These are phyloP conservation scores for Pogona vitticeps DNA, from an alignment of 2,113 vertebrate species.

Conservation along the genomic window DNA sequence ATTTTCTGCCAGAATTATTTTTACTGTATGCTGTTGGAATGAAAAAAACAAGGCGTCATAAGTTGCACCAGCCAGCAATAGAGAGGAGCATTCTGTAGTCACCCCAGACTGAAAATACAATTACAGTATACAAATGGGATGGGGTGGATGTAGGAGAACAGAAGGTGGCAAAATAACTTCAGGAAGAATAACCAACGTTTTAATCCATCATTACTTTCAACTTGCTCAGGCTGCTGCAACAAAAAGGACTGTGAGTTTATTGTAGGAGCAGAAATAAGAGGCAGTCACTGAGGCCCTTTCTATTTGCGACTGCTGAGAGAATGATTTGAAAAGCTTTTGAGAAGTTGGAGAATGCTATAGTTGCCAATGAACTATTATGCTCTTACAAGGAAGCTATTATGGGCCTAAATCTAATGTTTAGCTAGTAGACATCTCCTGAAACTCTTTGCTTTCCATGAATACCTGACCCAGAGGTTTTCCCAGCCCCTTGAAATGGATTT, in stretches of 20 bases:
- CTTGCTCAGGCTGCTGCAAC: background rate
- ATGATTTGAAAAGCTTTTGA: background rate
- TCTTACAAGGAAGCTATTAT: background rate
- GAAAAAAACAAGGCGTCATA: constrained; percentile 12
- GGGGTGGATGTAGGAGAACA: background rate
- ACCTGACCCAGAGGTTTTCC: too few relatives aligned
- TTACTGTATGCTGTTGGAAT: constrained; percentile 79
- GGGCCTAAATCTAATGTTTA: background rate
- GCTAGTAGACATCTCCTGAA: too few relatives aligned
- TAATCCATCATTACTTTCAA: background rate
- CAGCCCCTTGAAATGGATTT: too few relatives aligned
- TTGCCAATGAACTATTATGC: background rate
- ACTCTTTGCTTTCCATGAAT: too few relatives aligned
- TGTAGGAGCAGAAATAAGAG: background rate
- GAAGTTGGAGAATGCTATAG: background rate
- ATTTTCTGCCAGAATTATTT: constrained; percentile 83
- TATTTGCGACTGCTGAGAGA: background rate
- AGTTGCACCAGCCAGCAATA: background rate
- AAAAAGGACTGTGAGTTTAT: background rate
- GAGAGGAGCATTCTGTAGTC: background rate
- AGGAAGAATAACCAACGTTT: background rate
- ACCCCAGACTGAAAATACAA: constrained; percentile 18
- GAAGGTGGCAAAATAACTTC: background rate
- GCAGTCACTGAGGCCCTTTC: background rate
- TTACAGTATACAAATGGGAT: background rate